Percentiles rank a stretch among this genome's conserved stretches.
Evolutionary conservation across 1,140 invertebrate species (phyloP).

Genomic region (Drusus annulatus): DNA sequence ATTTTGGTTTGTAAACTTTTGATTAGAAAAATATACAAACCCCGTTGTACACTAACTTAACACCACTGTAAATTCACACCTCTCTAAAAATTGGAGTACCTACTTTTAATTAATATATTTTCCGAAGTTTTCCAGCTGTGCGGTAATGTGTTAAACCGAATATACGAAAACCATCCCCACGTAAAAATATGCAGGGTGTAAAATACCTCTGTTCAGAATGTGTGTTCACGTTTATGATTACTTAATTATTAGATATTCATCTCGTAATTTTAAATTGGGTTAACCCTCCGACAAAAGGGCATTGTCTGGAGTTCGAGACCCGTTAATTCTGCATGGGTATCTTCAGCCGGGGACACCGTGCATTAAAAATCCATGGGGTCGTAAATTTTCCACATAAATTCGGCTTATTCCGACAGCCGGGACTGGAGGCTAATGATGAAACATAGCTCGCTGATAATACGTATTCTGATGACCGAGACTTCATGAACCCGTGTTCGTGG

Average conservation of each 20-base stretch:
- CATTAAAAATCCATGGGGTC: constrained; percentile 35
- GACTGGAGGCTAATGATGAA: constrained; percentile 22
- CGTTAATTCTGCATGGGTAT: constrained; percentile 20
- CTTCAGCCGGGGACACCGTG: background rate
- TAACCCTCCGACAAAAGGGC: constrained; percentile 19
- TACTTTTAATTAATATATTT: too few species aligned
- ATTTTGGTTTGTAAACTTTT: too few species aligned
- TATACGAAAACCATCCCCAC: background rate
- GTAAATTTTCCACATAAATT: constrained; percentile 37
- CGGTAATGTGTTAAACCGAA: background rate
- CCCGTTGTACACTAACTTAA: too few species aligned
- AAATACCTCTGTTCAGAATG: background rate
- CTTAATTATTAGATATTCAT: constrained; percentile 14
- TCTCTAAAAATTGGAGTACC: too few species aligned
- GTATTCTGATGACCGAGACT: background rate
- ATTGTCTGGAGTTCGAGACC: background rate
- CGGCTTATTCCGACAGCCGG: constrained; percentile 16
- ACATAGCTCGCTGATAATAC: constrained; percentile 13
- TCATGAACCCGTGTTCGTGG: too few species aligned
- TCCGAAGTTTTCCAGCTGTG: background rate
- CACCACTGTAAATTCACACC: too few species aligned
- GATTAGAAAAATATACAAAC: too few species aligned
- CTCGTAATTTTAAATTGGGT: constrained; percentile 16
- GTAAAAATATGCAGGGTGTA: background rate
- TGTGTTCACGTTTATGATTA: constrained; percentile 6